Evolutionary conservation across 2,888 invertebrate species (phyloP).

Genomic region (Oxyteleia sp.): DNA sequence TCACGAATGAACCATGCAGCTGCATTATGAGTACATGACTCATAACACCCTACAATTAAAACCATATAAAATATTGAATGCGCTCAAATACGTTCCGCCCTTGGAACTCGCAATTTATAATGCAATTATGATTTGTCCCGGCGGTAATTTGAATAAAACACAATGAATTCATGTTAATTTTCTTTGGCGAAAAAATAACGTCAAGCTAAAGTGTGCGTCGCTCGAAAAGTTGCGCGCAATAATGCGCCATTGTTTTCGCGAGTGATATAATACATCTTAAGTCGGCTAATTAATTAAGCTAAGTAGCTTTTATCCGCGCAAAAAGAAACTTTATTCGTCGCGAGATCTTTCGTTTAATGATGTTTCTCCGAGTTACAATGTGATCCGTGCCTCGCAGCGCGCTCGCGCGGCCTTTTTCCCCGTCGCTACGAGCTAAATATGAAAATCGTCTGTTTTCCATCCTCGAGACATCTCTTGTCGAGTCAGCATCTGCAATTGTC

Average conservation of each 20-base stretch:
- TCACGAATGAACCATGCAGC: too few species aligned
- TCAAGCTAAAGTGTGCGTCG: background rate
- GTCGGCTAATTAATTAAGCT: slow-evolving; percentile 35
- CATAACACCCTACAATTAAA: too few species aligned
- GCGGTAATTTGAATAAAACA: too few species aligned
- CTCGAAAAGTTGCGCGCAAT: slow-evolving; percentile 27
- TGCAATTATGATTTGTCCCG: too few species aligned
- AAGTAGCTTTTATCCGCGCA: slow-evolving; percentile 34
- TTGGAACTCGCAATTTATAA: too few species aligned
- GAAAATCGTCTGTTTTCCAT: slow-evolving; percentile 69
- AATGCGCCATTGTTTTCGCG: slow-evolving; percentile 18
- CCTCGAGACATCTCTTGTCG: slow-evolving; percentile 47
- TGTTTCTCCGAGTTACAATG: slow-evolving; percentile 29
- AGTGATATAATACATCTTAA: slow-evolving; percentile 30
- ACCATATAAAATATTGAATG: too few species aligned
- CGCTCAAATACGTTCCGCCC: too few species aligned
- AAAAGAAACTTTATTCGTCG: slow-evolving; percentile 32
- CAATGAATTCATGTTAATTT: too few species aligned
- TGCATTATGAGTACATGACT: too few species aligned
- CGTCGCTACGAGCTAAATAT: slow-evolving; percentile 53
- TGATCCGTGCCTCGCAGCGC: background rate
- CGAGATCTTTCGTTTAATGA: slow-evolving; percentile 32
- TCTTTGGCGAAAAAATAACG: too few species aligned
- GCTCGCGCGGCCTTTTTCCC: slow-evolving; percentile 14
- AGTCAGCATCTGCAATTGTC: slow-evolving; percentile 72